Conservation (phyloP, 1,140 invertebrate species). For the Gryllus bimaculatus region DNA sequence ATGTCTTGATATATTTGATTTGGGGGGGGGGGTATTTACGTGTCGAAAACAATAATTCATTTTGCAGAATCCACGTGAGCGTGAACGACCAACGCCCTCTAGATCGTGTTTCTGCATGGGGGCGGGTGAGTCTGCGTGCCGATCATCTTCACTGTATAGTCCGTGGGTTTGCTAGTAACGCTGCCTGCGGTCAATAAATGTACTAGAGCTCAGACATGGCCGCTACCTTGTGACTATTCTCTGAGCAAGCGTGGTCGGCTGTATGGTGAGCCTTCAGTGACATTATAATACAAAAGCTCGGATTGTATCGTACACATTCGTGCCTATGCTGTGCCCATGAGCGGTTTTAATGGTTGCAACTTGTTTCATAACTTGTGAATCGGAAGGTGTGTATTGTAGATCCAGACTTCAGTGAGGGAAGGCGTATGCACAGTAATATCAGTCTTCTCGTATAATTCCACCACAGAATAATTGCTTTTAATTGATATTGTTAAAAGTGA, state of each 20-base stretch:
- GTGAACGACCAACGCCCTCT: no score
- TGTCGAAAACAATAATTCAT: no score
- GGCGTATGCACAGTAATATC: neutral
- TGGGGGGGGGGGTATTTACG: no score
- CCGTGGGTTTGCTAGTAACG: neutral
- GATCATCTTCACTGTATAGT: neutral
- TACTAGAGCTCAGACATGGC: neutral
- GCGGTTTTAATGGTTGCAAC: no score
- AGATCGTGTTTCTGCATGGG: no score
- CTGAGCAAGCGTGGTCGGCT: neutral
- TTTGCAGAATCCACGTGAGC: no score
- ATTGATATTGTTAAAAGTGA: neutral
- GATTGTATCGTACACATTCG: no score
- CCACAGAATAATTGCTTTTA: neutral
- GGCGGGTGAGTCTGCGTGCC: no score
- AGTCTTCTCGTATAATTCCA: neutral
- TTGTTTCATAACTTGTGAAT: no score
- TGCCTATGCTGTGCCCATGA: no score
- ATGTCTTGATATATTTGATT: no score
- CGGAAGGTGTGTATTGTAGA: no score
- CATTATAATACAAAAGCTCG: neutral
- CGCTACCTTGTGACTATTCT: neutral
- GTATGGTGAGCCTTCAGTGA: neutral
- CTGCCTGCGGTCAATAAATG: neutral
- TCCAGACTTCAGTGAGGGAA: neutral